Conservation (phyloP, 1,140 invertebrate genomes). For the Aphaenogaster floridana region DNA sequence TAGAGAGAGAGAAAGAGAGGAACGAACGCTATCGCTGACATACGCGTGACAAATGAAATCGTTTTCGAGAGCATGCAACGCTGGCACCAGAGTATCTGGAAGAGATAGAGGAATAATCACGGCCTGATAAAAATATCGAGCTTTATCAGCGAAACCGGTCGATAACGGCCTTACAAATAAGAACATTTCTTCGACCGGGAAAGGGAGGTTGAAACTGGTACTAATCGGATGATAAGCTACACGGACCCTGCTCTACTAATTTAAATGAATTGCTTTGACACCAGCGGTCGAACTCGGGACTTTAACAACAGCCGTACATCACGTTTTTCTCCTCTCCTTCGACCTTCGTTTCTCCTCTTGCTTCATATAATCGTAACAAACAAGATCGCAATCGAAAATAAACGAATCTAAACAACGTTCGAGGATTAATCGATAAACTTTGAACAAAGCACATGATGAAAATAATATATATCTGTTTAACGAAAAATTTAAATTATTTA, state of each 20-base stretch:
- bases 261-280: slow-evolving; percentile 79
- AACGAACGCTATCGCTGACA: slow-evolving; percentile 21
- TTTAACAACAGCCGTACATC: neutral
- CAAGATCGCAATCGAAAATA: neutral
- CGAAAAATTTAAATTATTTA: neutral
- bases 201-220: slow-evolving; percentile 50
- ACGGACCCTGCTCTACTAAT: slow-evolving; percentile 76
- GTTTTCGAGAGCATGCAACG: slow-evolving; percentile 53
- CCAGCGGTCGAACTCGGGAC: slow-evolving; percentile 13
- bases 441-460: neutral
- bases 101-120: slow-evolving; percentile 65
- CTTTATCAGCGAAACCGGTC: slow-evolving; percentile 66
- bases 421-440: neutral
- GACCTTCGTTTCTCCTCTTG: neutral
- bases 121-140: slow-evolving; percentile 67
- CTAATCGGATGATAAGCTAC: slow-evolving; percentile 72
- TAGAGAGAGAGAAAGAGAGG: slow-evolving; percentile 30
- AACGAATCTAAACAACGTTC: neutral
- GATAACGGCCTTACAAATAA: slow-evolving; percentile 73
- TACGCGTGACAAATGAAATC: slow-evolving; percentile 53
- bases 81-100: slow-evolving; percentile 36
- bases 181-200: slow-evolving; percentile 3
- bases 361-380: neutral
- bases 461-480: neutral
- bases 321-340: neutral